These are phyloP conservation scores for Morone chrysops DNA, from an alignment of 2,113 vertebrate species.

Conservation along the genomic window DNA sequence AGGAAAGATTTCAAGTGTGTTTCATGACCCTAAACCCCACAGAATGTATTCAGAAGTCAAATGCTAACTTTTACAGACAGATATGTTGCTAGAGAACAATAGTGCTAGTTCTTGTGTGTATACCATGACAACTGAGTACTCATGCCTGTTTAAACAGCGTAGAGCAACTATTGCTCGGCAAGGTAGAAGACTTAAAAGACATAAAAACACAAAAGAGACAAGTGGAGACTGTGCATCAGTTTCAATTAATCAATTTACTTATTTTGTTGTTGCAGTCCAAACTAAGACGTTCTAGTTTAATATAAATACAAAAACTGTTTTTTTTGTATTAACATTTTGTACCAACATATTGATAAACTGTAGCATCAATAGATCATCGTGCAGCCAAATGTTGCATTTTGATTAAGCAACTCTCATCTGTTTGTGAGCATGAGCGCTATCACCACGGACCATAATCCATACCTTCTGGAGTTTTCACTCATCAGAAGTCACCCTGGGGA, in stretches of 20 bases:
- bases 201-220: too few relatives aligned
- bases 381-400: background rate
- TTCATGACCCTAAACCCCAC: constrained; percentile 20
- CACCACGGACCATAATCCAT: background rate
- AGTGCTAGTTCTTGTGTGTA: background rate
- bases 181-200: background rate
- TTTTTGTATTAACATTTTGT: background rate
- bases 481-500: constrained; percentile 4
- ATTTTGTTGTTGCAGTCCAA: background rate
- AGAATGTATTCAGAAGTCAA: constrained; percentile 25
- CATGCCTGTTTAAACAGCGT: background rate
- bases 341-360: background rate
- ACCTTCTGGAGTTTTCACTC: background rate
- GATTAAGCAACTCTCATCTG: background rate
- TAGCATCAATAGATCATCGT: background rate
- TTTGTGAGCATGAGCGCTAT: background rate
- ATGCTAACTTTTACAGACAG: constrained; percentile 9
- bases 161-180: background rate
- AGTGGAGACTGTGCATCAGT: too few relatives aligned
- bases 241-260: too few relatives aligned
- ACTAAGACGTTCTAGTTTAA: too few relatives aligned
- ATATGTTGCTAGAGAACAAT: background rate
- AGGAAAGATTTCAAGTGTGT: constrained; percentile 33
- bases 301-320: background rate
- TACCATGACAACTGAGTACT: background rate